Conservation (phyloP, 2,888 invertebrate genomes). For the Bhutanitis thaidina region DNA sequence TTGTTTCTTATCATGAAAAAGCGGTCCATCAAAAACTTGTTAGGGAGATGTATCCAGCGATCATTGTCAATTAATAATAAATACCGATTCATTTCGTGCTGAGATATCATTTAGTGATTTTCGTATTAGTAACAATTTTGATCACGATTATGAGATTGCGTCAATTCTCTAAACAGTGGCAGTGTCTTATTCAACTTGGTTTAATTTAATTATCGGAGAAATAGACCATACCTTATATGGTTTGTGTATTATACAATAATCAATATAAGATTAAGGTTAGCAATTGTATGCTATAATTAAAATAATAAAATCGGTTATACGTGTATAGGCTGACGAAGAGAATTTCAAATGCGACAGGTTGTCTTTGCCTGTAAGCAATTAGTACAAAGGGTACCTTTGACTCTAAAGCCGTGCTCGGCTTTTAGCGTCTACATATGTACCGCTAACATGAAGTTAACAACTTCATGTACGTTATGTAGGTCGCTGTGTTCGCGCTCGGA, state of each 20-base stretch:
- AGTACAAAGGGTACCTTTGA: constrained; percentile 1
- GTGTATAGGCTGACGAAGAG: too few relatives aligned
- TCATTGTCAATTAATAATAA: not conserved
- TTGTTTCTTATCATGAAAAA: not conserved
- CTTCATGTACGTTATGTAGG: constrained; percentile 18
- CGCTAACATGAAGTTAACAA: constrained; percentile 14
- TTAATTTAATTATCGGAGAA: constrained; percentile 8
- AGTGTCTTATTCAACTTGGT: constrained; percentile 15
- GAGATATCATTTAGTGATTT: constrained; percentile 6
- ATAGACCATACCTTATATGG: constrained; percentile 5
- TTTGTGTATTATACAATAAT: not conserved
- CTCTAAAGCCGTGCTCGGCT: not conserved
- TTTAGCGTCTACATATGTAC: constrained; percentile 11
- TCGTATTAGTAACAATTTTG: constrained; percentile 15
- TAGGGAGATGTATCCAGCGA: not conserved
- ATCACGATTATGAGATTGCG: constrained; percentile 23
- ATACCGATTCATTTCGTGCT: not conserved
- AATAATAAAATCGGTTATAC: too few relatives aligned
- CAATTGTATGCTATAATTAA: too few relatives aligned
- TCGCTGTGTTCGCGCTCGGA: constrained; percentile 14
- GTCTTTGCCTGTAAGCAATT: not conserved
- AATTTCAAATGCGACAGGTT: not conserved
- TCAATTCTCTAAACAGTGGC: constrained; percentile 27
- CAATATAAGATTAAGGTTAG: too few relatives aligned
- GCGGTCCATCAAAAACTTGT: not conserved